phyloP scores from a whole-genome alignment of 2,888 invertebrate species.

The Aspidapion aeneum region DNA sequence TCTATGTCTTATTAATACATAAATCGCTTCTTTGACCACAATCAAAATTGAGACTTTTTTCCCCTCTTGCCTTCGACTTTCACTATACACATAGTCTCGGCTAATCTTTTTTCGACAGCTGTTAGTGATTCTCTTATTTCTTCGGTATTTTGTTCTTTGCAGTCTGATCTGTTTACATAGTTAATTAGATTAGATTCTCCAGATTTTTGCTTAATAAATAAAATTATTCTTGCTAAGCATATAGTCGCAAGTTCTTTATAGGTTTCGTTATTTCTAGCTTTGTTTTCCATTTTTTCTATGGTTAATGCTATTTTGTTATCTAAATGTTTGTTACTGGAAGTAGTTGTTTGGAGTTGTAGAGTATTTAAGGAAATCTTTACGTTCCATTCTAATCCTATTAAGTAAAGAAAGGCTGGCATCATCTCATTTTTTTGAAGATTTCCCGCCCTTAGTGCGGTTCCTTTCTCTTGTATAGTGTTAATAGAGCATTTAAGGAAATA shows the following conservation, averaged over 20 bases:
- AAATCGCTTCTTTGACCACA: constrained; percentile 19
- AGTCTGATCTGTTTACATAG: constrained; percentile 23
- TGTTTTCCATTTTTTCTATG: too few species aligned
- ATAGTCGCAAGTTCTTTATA: too few species aligned
- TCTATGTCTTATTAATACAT: constrained; percentile 14
- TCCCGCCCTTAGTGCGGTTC: constrained; percentile 18
- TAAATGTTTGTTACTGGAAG: too few species aligned
- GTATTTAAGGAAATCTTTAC: constrained; percentile 25
- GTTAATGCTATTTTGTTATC: too few species aligned
- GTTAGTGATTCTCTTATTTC: constrained; percentile 23
- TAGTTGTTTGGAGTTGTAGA: too few species aligned
- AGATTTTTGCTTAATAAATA: constrained; percentile 27
- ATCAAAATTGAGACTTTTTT: constrained; percentile 24
- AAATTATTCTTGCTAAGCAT: constrained; percentile 21
- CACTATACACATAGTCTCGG: constrained; percentile 18
- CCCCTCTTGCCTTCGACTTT: constrained; percentile 24
- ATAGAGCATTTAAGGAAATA: constrained; percentile 25
- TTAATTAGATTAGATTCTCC: constrained; percentile 25
- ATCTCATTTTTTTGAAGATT: constrained; percentile 19
- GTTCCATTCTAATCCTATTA: constrained; percentile 27
- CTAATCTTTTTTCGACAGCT: constrained; percentile 23
- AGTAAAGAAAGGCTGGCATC: constrained; percentile 14
- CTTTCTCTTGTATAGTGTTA: constrained; percentile 24
- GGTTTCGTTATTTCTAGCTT: too few species aligned
- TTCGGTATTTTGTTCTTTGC: constrained; percentile 18